Conservation (phyloP, 2,888 invertebrate species). For the Synanthedon myopaeformis region DNA sequence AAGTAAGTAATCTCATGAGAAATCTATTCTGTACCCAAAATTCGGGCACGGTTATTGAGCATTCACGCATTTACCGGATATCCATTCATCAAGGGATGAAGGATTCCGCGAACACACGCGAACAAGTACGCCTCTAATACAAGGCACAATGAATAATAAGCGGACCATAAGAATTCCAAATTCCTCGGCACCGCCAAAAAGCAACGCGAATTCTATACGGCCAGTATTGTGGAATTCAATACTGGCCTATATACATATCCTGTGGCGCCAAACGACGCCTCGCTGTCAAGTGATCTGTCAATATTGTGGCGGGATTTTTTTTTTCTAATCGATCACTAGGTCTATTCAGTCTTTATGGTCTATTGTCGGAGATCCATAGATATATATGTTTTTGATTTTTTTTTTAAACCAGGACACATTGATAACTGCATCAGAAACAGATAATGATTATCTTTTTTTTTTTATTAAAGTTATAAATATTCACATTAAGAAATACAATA, state of each 20-base stretch:
- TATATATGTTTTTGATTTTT: too few species aligned
- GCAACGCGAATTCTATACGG: background rate
- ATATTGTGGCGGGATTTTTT: slow-evolving; percentile 6
- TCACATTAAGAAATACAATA: too few species aligned
- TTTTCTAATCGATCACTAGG: background rate
- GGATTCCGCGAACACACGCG: slow-evolving; percentile 5
- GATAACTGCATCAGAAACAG: too few species aligned
- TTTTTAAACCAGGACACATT: too few species aligned
- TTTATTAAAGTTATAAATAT: too few species aligned
- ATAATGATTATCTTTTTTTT: too few species aligned
- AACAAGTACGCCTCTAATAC: slow-evolving; percentile 3
- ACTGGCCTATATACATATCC: background rate
- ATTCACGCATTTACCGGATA: slow-evolving; percentile 8
- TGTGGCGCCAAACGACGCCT: slow-evolving; percentile 5
- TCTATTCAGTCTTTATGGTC: background rate
- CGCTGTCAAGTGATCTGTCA: slow-evolving; percentile 6
- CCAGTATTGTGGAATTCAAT: background rate
- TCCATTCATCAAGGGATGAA: slow-evolving; percentile 3
- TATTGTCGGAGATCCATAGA: background rate
- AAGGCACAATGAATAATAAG: slow-evolving; percentile 1
- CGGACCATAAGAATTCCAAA: slow-evolving; percentile 1
- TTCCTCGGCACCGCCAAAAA: background rate
- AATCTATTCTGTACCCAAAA: background rate
- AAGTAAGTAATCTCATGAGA: background rate
- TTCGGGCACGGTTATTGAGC: slow-evolving; percentile 4